phyloP scores from a whole-genome alignment of 2,888 invertebrate genomes.

The Mythimna vitellina region DNA sequence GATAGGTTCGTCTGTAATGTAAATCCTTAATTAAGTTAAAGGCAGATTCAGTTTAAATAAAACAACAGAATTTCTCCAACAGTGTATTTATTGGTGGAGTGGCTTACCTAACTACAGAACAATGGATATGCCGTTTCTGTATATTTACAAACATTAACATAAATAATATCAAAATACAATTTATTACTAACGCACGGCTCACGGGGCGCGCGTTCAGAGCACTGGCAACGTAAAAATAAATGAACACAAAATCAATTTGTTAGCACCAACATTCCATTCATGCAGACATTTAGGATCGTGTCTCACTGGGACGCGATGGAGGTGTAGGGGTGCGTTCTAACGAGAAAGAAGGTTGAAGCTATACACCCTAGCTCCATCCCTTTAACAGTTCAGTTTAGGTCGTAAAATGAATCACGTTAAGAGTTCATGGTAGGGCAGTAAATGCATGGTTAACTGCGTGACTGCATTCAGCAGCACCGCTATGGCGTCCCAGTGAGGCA shows the following conservation, averaged over 20 bases:
- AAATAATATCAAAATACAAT: conserved; percentile 90
- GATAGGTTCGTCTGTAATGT: neutral
- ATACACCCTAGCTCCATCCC: too few species aligned
- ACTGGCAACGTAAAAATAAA: conserved; percentile 71
- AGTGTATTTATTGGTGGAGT: conserved; percentile 84
- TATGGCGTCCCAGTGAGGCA: too few species aligned
- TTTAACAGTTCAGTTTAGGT: too few species aligned
- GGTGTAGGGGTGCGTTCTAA: too few species aligned
- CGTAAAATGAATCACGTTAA: too few species aligned
- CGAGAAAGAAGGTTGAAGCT: too few species aligned
- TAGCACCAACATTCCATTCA: conserved; percentile 77
- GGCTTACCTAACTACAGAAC: conserved; percentile 85
- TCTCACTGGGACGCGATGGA: too few species aligned
- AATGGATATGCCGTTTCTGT: conserved; percentile 89
- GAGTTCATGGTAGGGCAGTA: too few species aligned
- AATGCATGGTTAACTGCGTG: too few species aligned
- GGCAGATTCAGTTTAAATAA: conserved; percentile 67
- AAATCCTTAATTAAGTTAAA: neutral
- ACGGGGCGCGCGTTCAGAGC: conserved; percentile 47
- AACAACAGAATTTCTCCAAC: conserved; percentile 77
- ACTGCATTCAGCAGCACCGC: too few species aligned
- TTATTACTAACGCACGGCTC: conserved; percentile 67
- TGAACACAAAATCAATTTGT: conserved; percentile 76
- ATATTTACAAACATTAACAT: conserved; percentile 89
- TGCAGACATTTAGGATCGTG: conserved; percentile 57